Evolutionary conservation across 2,113 vertebrate genomes (phyloP), one percentile per base, ranked within the genome.

Genomic region (Nanorana parkeri): DNA sequence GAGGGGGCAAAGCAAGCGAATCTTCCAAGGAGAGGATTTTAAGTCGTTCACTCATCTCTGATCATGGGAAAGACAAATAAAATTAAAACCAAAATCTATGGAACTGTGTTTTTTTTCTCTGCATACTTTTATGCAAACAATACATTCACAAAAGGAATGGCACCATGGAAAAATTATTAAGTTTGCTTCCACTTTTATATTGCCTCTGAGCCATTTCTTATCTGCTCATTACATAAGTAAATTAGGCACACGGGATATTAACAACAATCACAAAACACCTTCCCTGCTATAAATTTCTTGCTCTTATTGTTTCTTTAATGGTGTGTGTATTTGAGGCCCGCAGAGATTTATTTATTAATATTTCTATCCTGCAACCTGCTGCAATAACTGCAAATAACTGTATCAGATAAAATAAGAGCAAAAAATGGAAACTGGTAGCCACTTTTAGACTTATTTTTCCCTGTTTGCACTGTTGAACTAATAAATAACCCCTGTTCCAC

Each of bases 281-380:
- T 68, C 28, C 52, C n/a, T 21, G 77, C 26, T 68, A 36, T 68
- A 51, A 17, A 67, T 78, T 28, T 52, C 41, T 67, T 67, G 63
- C 51, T 54, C 63, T 67, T 79, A 79, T 79, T 79, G 77, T 55
- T 68, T 36, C 41, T 79, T 79, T 68, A 68, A 68, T 58, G 52
- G 77, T 36, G 66, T 80, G 55, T 54, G 36, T 58, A 77, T 68
- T 69, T 80, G 21, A 17, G 61, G 21, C 32, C 66, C 41, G 26
- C 17, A 5, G 65, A 61, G 36, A 15, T 28, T 58, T 58, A 56
- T 56, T 58, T 58, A 58, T 41, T 68, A 68, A 68, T 68, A 41
- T 68, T 32, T 56, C 52, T 23, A 58, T 26, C 13, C 19, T 68
- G 54, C 65, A 13, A 36, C 56, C 32, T 61, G 58, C 20, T 60